These are phyloP conservation scores for Discoglossus pictus DNA, from an alignment of 2,797 vertebrate species.

Conservation along the genomic window DNA sequence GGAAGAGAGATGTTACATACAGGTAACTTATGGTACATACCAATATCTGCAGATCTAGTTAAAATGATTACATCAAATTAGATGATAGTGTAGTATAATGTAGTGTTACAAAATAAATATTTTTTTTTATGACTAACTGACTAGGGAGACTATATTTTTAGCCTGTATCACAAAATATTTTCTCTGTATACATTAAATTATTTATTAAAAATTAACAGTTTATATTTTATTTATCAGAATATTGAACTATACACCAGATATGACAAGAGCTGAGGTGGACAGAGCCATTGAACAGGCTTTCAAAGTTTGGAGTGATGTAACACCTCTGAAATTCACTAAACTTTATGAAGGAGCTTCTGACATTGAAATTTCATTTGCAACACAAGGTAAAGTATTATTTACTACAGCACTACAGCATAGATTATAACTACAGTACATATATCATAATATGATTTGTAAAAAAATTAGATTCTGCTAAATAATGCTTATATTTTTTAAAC, in stretches of 20 bases:
- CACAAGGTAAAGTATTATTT: conserved; percentile 70
- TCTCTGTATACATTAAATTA: neutral
- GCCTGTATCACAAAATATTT: neutral
- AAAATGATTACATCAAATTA: no score
- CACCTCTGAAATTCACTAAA: conserved; percentile 79
- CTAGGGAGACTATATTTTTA: neutral
- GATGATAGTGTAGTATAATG: no score
- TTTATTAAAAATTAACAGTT: neutral
- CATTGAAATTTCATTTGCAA: conserved; percentile 87
- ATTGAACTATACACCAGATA: conserved; percentile 86
- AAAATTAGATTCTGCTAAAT: no score
- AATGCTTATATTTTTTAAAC: conserved; percentile 34
- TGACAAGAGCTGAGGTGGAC: conserved; percentile 79
- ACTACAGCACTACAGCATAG: no score
- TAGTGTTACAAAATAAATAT: no score
- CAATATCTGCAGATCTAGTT: neutral
- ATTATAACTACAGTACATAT: neutral
- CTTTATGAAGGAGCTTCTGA: conserved; percentile 79
- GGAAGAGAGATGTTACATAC: conserved; percentile 79
- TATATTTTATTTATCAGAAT: conserved; percentile 68
- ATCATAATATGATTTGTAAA: neutral
- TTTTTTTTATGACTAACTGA: no score
- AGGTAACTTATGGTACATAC: conserved; percentile 70
- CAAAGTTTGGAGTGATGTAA: conserved; percentile 85
- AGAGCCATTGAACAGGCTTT: conserved; percentile 77